A percentile compares a stretch with the other conserved stretches of the same genome.
Conservation (phyloP, 2,113 vertebrate genomes). For the Saguinus midas region DNA sequence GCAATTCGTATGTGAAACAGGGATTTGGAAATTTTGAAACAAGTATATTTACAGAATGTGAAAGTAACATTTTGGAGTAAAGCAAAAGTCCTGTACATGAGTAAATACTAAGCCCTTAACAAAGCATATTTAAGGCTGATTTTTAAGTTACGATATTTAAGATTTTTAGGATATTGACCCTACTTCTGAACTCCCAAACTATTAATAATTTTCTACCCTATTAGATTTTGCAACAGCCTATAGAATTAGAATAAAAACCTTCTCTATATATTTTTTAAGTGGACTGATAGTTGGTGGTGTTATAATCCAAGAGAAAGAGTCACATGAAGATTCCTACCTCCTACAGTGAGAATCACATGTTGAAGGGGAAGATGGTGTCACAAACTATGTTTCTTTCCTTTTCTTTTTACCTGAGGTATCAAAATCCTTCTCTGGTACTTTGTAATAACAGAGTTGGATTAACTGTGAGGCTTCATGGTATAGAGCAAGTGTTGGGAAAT, state of each 20-base stretch:
- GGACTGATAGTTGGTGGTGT: neutral
- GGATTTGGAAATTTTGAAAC: slow-evolving; percentile 32
- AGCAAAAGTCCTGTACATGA: neutral
- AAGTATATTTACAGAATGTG: slow-evolving; percentile 3
- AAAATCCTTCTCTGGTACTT: neutral
- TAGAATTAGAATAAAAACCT: neutral
- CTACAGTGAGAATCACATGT: neutral
- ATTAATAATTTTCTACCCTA: neutral
- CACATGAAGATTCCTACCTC: neutral
- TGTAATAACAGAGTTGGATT: neutral
- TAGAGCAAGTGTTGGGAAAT: neutral
- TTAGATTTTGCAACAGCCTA: neutral
- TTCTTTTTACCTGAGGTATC: neutral
- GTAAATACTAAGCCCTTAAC: neutral
- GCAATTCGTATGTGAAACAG: slow-evolving; percentile 58
- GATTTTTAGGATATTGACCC: neutral
- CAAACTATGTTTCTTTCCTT: neutral
- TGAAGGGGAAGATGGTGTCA: neutral
- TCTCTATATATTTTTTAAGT: neutral
- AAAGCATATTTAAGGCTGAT: neutral
- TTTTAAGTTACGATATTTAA: slow-evolving; percentile 22
- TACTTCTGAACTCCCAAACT: neutral
- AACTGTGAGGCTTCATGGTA: neutral
- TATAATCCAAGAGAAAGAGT: neutral
- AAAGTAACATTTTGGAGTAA: slow-evolving; percentile 41